A percentile compares a stretch with the other conserved stretches of the same genome.
Conservation (phyloP, 2,888 invertebrate genomes). For the Nomada goodeniana region DNA sequence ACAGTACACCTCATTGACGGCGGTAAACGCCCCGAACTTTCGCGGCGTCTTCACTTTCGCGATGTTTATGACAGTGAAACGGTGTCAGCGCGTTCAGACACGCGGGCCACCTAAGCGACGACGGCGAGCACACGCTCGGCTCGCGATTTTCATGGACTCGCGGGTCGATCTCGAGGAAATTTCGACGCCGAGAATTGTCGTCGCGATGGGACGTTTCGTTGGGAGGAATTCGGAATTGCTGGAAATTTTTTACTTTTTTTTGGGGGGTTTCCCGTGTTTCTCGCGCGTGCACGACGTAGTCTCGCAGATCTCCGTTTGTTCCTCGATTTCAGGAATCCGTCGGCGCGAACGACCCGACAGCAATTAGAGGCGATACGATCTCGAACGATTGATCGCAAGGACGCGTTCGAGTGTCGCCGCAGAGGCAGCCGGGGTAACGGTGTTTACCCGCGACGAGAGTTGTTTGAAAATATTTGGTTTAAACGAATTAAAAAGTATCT, state of each 20-base stretch:
- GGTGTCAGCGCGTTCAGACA: slow-evolving; percentile 49
- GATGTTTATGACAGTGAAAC: slow-evolving; percentile 62
- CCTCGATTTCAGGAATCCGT: too few species aligned
- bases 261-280: too few species aligned
- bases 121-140: background rate
- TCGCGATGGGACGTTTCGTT: too few species aligned
- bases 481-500: slow-evolving; percentile 42
- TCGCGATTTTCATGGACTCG: slow-evolving; percentile 13
- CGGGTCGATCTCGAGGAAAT: slow-evolving; percentile 10
- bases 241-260: too few species aligned
- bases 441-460: background rate
- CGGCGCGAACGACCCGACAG: too few species aligned
- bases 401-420: background rate
- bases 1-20: slow-evolving; percentile 69
- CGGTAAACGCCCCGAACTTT: slow-evolving; percentile 70
- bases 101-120: slow-evolving; percentile 15
- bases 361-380: background rate
- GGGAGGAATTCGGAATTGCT: too few species aligned
- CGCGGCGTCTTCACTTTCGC: slow-evolving; percentile 63
- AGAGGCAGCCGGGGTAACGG: background rate
- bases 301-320: too few species aligned
- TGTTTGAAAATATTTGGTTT: slow-evolving; percentile 28
- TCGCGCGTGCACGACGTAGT: too few species aligned
- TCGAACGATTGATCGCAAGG: background rate
- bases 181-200: background rate